Evolutionary conservation across 1,140 invertebrate genomes (phyloP), one percentile per base, ranked within the genome.

Genomic region (Stegodyphus mimosarum): DNA sequence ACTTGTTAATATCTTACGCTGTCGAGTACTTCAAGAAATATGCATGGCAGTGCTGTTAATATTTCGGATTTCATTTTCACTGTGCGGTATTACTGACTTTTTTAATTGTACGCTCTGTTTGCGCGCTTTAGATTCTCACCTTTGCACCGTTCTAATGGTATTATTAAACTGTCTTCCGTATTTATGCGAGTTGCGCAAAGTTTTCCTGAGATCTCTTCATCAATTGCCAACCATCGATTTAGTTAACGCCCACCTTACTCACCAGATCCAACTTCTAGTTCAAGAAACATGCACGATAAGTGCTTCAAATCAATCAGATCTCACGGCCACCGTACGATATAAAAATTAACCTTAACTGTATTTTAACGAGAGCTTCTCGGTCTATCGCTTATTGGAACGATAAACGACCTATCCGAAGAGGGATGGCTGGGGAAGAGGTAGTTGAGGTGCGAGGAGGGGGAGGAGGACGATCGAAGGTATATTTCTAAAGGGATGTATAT

Each of bases 321-420:
- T 33, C 33, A 33, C 33, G 33, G 33, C 33, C 33, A 33, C 33
- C 33, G 33, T 33, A 33, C 33, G 33, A 33, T 81, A 69, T 53
- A 83, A 83, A 83, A 83, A 83, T 83, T 83, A 83, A 83, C 80
- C 80, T 50, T 83, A 83, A 83, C 71, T 83, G 80, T 83, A 83
- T 83, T 83, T 83, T 83, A 83, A 83, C 80, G 80, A 83, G 78
- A 80, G 69, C 52, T 50, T 63, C 69, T n/a, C 18, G 15, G n/a
- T 55, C 72, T 74, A 53, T 74, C 72, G 15, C 33, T 33, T 33
- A 33, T 33, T 33, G 7, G 6, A 18, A 71, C 69, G 33, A 74
- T 74, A 74, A 74, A 74, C 50, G 72, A 74, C 6, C 11, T 15
- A 50, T 33, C 33, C 10, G 3, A 33, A 33, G 33, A 33, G 33